Evolutionary conservation across 2,113 vertebrate species (phyloP).

Genomic region (Oryzias curvinotus): DNA sequence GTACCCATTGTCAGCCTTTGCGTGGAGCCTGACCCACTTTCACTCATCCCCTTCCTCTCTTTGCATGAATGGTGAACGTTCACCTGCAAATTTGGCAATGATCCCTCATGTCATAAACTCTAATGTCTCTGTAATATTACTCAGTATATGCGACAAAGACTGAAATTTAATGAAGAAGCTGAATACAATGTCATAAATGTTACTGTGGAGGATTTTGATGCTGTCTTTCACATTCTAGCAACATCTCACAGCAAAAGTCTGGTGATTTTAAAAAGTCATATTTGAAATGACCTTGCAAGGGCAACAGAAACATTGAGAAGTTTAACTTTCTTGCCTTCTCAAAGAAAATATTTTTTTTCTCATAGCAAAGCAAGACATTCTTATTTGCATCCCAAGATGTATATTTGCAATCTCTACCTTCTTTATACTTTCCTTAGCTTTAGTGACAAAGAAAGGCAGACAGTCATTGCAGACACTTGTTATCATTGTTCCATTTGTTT

Average conservation of each 20-base stretch:
- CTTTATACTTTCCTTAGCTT: too few species aligned
- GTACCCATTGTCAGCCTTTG: background rate
- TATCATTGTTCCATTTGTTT: too few species aligned
- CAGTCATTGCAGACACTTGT: too few species aligned
- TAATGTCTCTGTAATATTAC: background rate
- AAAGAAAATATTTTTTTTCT: too few species aligned
- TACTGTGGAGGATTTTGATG: slow-evolving; percentile 5
- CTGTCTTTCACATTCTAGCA: background rate
- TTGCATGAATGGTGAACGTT: background rate
- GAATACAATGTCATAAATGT: background rate
- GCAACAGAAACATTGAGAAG: too few species aligned
- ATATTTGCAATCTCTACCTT: too few species aligned
- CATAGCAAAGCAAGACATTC: too few species aligned
- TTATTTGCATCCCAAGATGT: too few species aligned
- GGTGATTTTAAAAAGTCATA: too few species aligned
- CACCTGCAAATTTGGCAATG: slow-evolving; percentile 2
- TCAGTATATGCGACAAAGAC: background rate
- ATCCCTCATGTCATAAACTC: background rate
- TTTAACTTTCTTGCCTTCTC: too few species aligned
- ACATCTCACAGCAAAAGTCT: slow-evolving; percentile 2
- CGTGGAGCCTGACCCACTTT: slow-evolving; percentile 6
- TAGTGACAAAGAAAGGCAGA: too few species aligned
- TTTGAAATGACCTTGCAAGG: too few species aligned
- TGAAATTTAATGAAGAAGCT: background rate
- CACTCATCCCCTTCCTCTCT: background rate